Base-by-base conservation (phyloP, 2,888 invertebrate species). In the Desoria tigrina region DNA sequence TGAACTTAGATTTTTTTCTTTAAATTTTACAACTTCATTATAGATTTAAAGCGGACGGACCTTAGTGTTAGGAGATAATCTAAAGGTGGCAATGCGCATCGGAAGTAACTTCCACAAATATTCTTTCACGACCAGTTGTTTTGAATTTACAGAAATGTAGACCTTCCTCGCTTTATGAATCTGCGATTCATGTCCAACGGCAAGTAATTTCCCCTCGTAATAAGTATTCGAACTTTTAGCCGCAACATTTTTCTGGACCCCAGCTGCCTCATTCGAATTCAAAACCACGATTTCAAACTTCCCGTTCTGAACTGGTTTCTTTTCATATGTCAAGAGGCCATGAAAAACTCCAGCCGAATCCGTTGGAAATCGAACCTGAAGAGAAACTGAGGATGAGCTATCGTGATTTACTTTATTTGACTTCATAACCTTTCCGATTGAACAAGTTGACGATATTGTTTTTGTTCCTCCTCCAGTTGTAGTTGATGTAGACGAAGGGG, bases 61-160 rank as follows among this genome's bases (percentile, higher is more conserved):
- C 86, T 94, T 95, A 59, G 95, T 95, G 68, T 94, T 94, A 23
- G 95, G 95, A 79, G 94, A 94, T 62, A 96, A 85, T 42, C 95
- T 86, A 82, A 94, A 95, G 42, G 94, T 92, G 66, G 90, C 91
- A 77, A 95, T 85, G 77, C 94, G 85, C 82, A 93, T 94, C 61
- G 94, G 94, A 78, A 95, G 92, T 80, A 96, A 90, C 82, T 92
- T 93, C 77, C 95, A 84, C 76, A 94, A 86, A 84, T 92, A 91
- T 83, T 96, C 95, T 82, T 94, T 94, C 78, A 96, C 86, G 64
- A 91, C 92, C 75, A 96, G 84, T 83, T 91, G 94, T 81, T 94
- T 92, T 58, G 94, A 91, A 63, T 92, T 93, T 78, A 95, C 88
- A 80, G 90, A 93, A 81, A 92, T 91, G 74, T 90, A 86, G 67